phyloP scores from a whole-genome alignment of 1,140 invertebrate species.

The Zaprionus ornatus region DNA sequence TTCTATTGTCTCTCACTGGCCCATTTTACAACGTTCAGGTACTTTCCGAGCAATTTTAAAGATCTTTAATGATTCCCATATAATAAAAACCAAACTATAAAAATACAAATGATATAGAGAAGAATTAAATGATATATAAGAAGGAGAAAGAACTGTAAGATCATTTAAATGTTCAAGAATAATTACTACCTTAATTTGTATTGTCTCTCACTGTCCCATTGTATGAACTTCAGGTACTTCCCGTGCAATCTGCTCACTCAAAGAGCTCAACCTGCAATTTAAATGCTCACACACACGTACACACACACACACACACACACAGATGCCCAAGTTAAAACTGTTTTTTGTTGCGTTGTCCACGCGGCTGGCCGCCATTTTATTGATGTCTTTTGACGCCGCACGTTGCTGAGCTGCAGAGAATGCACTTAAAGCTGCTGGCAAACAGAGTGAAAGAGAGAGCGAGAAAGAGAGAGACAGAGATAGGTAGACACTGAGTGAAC shows the following conservation, averaged over 20 bases:
- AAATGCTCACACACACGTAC: conserved; percentile 7
- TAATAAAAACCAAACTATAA: too few relatives aligned
- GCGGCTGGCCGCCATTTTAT: conserved; percentile 59
- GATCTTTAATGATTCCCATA: too few relatives aligned
- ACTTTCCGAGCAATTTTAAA: too few relatives aligned
- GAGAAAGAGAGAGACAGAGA: not conserved
- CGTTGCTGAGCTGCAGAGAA: conserved; percentile 45
- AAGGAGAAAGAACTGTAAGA: not conserved
- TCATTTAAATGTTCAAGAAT: not conserved
- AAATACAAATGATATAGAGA: too few relatives aligned
- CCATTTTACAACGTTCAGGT: too few relatives aligned
- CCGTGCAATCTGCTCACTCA: not conserved
- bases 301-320: not conserved
- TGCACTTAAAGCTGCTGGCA: conserved; percentile 43
- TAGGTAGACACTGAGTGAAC: not conserved
- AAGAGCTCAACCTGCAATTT: conserved; percentile 22
- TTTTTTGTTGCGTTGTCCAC: conserved; percentile 28
- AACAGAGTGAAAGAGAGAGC: conserved; percentile 13
- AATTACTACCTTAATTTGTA: not conserved
- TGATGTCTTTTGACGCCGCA: conserved; percentile 68
- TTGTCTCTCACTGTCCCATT: not conserved
- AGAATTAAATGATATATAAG: not conserved
- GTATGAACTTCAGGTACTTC: not conserved
- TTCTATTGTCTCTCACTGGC: too few relatives aligned
- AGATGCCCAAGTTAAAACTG: conserved; percentile 32